phyloP scores from a whole-genome alignment of 2,888 invertebrate species.

The Amorpha juglandis region DNA sequence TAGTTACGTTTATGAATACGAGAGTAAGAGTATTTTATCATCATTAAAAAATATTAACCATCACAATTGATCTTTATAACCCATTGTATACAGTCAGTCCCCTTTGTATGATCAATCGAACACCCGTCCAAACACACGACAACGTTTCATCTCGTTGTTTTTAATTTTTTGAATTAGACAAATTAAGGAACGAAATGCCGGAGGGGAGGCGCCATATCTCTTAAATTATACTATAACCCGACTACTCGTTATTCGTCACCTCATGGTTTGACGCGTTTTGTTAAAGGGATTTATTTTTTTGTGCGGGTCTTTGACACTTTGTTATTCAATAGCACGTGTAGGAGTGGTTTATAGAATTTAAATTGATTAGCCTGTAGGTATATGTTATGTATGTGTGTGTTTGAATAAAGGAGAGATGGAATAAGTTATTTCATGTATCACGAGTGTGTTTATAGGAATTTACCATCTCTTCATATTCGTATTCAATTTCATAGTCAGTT shows the following conservation, averaged over 20 bases:
- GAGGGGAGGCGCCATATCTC: slow-evolving; percentile 47
- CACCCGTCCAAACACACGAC: slow-evolving; percentile 23
- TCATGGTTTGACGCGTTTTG: slow-evolving; percentile 27
- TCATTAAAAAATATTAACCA: neutral
- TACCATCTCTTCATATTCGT: no score
- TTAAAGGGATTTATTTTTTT: slow-evolving; percentile 1
- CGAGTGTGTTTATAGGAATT: no score
- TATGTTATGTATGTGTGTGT: no score
- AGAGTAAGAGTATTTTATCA: neutral
- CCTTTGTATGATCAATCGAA: neutral
- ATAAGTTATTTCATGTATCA: neutral
- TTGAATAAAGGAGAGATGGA: neutral
- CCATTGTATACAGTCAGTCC: neutral
- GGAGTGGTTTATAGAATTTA: neutral
- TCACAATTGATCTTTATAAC: neutral
- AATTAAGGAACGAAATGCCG: slow-evolving; percentile 47
- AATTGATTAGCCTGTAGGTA: neutral
- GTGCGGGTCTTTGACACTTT: neutral
- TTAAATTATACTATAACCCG: slow-evolving; percentile 45
- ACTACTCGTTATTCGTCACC: slow-evolving; percentile 37
- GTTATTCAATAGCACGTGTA: neutral
- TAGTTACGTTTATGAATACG: no score
- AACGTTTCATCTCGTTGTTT: slow-evolving; percentile 45
- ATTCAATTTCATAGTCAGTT: no score
- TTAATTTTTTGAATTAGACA: slow-evolving; percentile 63